phyloP scores from a whole-genome alignment of 1,140 invertebrate genomes.

The Achroia grisella region DNA sequence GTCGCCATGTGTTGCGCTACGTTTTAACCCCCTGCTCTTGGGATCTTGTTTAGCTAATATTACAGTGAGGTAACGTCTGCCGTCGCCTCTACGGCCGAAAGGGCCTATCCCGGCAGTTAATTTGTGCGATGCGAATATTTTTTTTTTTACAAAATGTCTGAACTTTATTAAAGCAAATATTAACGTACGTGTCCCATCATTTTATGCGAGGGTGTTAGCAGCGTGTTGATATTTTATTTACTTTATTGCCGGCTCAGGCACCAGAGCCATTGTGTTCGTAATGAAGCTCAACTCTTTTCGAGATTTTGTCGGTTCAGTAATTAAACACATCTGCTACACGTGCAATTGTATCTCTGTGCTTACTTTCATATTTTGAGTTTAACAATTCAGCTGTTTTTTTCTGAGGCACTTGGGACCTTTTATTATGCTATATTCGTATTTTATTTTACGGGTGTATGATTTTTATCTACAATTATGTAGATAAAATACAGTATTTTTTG shows the following conservation, averaged over 20 bases:
- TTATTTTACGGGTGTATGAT: conserved; percentile 16
- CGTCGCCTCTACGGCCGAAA: conserved; percentile 28
- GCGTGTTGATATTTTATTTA: conserved; percentile 65
- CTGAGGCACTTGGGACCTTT: conserved; percentile 15
- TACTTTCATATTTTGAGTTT: conserved; percentile 44
- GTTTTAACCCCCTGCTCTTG: conserved; percentile 37
- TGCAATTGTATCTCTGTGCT: conserved; percentile 43
- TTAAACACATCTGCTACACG: conserved; percentile 65
- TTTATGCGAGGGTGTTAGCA: conserved; percentile 40
- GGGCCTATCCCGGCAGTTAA: conserved; percentile 55
- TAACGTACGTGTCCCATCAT: conserved; percentile 37
- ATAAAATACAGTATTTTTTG: conserved; percentile 7
- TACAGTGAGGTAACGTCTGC: conserved; percentile 26
- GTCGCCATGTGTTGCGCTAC: conserved; percentile 46
- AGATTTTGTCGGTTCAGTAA: conserved; percentile 61
- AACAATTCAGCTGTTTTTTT: conserved; percentile 25
- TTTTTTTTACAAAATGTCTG: conserved; percentile 52
- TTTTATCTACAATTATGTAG: conserved; percentile 14
- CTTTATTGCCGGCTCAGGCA: conserved; percentile 39
- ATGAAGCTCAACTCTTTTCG: conserved; percentile 53
- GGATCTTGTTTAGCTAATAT: conserved; percentile 46
- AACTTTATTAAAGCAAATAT: conserved; percentile 61
- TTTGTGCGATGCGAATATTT: conserved; percentile 40
- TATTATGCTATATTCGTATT: conserved; percentile 18
- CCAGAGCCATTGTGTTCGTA: conserved; percentile 37